phyloP scores from a whole-genome alignment of 2,797 vertebrate genomes.

The Tapera naevia region DNA sequence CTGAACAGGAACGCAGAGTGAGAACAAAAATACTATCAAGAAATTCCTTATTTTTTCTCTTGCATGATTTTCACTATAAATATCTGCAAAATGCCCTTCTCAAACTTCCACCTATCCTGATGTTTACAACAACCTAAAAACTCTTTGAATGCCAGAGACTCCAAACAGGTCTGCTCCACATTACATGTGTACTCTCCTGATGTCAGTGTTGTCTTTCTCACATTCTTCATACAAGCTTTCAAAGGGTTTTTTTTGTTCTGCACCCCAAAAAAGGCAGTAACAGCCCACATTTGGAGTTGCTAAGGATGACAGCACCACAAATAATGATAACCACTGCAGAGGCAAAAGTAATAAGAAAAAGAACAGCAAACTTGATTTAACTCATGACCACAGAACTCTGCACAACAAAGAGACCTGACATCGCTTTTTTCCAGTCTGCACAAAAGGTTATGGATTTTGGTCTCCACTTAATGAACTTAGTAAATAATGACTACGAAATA shows the following conservation, averaged over 20 bases:
- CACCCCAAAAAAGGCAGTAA: neutral
- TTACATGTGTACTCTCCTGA: neutral
- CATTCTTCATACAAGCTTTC: neutral
- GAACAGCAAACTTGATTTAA: neutral
- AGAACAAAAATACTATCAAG: neutral
- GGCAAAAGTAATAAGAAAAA: neutral
- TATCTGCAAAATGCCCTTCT: neutral
- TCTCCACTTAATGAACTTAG: neutral
- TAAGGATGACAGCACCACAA: neutral
- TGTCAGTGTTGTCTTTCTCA: neutral
- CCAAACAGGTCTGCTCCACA: neutral
- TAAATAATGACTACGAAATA: neutral
- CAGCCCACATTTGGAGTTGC: neutral
- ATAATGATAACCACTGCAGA: neutral
- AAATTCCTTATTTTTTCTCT: neutral
- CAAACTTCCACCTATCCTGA: neutral
- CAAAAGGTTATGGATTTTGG: neutral
- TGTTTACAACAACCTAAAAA: neutral
- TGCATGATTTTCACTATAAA: neutral
- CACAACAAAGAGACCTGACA: neutral
- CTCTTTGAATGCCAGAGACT: neutral
- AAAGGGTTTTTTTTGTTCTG: neutral
- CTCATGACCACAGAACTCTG: neutral
- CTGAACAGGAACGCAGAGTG: neutral
- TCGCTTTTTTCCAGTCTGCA: neutral